Evolutionary conservation across 2,888 invertebrate species (phyloP), one percentile per base, ranked within the genome.

Genomic region (Amphipoea oculea): DNA sequence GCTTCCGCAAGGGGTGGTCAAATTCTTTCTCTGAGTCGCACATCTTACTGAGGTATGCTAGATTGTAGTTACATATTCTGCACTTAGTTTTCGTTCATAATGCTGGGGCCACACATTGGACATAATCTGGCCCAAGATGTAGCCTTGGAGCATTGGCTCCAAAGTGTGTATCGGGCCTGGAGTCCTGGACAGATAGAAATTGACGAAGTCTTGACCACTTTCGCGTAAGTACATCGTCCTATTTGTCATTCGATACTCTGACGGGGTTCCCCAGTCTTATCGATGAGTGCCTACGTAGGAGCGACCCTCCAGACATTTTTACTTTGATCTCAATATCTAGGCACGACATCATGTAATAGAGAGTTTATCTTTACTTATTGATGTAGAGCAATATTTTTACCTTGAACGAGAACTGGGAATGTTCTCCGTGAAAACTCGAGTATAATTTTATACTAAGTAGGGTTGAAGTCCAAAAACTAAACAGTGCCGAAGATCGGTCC

Each of bases 221-320:
- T 40, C 4, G 6, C 23, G 42, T 23, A 29, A 29, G 29, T 29
- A 45, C 6, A 20, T 42, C 11, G 23, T 29, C 11, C n/a, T 65
- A 20, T 73, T 42, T 72, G 4, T 63, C 29, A 29, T 40, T 63
- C 3, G 1, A 29, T 51, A 45, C 40, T 40, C 54, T 76, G 54
- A 9, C 14, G 67, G 66, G 40, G 76, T 45, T 51, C 76, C 78
- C 67, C 60, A 60, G 40, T 51, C 20, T 67, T 76, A 76, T 78
- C 67, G n/a, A 60, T 9, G 6, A 51, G n/a, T 48, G 12, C 23
- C 45, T 65, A 29, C 12, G 36, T 45, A 63, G 6, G 70, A 36
- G 36, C 20, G 11, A 23, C n/a, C n/a, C 45, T 42, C 42, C 54
- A 73, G 65, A 54, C 23, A 29, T n/a, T 63, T 4, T 42, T 17